Evolutionary conservation across 2,888 invertebrate species (phyloP).

Genomic region (Antheraea yamamai): DNA sequence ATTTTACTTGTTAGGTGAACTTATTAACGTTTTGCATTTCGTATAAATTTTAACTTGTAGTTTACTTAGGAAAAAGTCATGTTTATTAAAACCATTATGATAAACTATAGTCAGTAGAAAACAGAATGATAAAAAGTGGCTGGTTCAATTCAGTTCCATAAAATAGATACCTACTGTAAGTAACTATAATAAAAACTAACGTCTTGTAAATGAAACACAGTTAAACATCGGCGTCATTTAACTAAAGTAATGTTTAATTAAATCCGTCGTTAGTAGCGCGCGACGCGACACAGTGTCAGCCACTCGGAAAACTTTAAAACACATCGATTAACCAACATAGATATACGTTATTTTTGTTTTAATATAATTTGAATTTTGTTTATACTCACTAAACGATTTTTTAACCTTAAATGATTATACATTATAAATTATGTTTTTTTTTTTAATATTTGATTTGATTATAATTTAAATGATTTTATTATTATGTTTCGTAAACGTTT

Average conservation of each 20-base stretch:
- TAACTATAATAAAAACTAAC: slow-evolving; percentile 60
- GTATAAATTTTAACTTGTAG: no score
- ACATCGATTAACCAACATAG: slow-evolving; percentile 4
- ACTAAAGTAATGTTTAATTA: slow-evolving; percentile 59
- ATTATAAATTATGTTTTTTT: no score
- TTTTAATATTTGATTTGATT: no score
- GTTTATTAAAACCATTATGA: no score
- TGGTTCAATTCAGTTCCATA: not conserved
- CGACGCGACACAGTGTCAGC: slow-evolving; percentile 32
- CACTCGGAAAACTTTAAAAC: slow-evolving; percentile 9
- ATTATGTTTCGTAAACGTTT: no score
- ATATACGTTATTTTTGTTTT: not conserved
- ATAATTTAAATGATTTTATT: no score
- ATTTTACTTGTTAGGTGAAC: no score
- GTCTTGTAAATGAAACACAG: slow-evolving; percentile 63
- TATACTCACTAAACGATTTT: no score
- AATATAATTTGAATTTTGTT: not conserved
- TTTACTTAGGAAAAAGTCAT: no score
- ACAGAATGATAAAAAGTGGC: not conserved
- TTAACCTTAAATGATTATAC: no score
- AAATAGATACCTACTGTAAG: not conserved
- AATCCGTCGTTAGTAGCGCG: slow-evolving; percentile 39
- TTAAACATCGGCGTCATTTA: slow-evolving; percentile 54
- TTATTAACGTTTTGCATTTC: no score
- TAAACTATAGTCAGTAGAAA: no score